Evolutionary conservation across 2,797 vertebrate species (phyloP), one percentile per base, ranked within the genome.

Genomic region (Brotogeris chrysoptera): DNA sequence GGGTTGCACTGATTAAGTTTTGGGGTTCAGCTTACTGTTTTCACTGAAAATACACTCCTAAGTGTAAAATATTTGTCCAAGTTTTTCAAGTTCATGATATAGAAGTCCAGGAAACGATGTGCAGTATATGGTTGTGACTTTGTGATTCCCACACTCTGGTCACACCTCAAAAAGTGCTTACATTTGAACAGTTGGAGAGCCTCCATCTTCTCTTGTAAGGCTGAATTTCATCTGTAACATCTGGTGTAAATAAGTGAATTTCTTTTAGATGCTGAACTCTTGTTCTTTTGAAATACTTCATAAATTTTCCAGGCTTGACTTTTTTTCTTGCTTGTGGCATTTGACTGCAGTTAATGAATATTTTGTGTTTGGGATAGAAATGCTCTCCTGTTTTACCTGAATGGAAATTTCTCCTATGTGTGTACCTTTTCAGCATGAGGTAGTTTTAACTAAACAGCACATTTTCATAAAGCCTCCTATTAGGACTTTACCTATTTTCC

Each of bases 181-280:
- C 11, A 2, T 78, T 80, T 79, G 69, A 94, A 64, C 21, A 28
- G 24, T 59, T 94, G 80, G 74, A 82, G 15, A 86, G 6, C 13
- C 34, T 85, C 50, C 32, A 77, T 61, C 47, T 72, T 79, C 55
- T 80, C 59, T 85, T 81, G 49, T 60, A 80, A 71, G 34, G 15
- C 72, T 92, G 34, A 36, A 59, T 88, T 83, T 92, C 16, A 47
- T 70, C 77, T 89, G 43, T 28, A 85, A 87, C 85, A 96, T 94
- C 92, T 95, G 90, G n/a, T 66, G 44, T 84, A 90, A 96, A 93
- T 90, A 90, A 91, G 16, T 53, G 41, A 89, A 74, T 81, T 96
- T 32, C 47, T 91, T 94, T 87, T 79, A 60, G 39, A 91, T 76
- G 46, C 30, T 83, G 36, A 88, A 86, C 89, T 76, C 38, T 66